Evolutionary conservation across 2,888 invertebrate species (phyloP).

Genomic region (Salpingus planirostris): DNA sequence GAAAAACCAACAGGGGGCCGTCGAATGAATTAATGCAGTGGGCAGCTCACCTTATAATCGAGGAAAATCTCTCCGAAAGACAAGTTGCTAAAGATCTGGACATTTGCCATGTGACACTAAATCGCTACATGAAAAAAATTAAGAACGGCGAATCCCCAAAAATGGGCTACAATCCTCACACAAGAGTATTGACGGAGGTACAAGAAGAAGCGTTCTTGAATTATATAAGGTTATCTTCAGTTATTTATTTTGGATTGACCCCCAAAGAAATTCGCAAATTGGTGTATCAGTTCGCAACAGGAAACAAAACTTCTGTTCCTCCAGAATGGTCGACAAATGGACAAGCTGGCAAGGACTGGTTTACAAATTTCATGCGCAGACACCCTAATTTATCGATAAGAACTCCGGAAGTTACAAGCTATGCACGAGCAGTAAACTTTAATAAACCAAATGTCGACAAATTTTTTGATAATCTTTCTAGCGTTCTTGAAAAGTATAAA

Average conservation of each 20-base stretch:
- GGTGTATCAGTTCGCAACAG: no score
- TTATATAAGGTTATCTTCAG: neutral
- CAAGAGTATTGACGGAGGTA: neutral
- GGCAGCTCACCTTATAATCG: neutral
- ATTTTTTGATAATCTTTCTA: neutral
- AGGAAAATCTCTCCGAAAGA: no score
- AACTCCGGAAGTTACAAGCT: neutral
- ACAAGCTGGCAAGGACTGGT: neutral
- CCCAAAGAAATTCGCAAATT: neutral
- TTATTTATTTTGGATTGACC: neutral
- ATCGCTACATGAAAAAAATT: neutral
- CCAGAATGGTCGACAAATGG: no score
- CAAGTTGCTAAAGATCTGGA: no score
- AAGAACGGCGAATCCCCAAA: neutral
- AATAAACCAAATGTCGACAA: neutral
- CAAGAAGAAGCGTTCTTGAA: neutral
- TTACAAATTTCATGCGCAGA: neutral
- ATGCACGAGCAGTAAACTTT: neutral
- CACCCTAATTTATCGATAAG: neutral
- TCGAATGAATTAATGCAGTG: neutral
- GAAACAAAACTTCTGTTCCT: no score
- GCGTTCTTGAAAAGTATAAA: neutral
- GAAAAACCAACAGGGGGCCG: neutral
- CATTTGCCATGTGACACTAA: neutral
- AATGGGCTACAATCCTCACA: neutral